Evolutionary conservation across 2,113 vertebrate species (phyloP).

Genomic region (Anser cygnoides): DNA sequence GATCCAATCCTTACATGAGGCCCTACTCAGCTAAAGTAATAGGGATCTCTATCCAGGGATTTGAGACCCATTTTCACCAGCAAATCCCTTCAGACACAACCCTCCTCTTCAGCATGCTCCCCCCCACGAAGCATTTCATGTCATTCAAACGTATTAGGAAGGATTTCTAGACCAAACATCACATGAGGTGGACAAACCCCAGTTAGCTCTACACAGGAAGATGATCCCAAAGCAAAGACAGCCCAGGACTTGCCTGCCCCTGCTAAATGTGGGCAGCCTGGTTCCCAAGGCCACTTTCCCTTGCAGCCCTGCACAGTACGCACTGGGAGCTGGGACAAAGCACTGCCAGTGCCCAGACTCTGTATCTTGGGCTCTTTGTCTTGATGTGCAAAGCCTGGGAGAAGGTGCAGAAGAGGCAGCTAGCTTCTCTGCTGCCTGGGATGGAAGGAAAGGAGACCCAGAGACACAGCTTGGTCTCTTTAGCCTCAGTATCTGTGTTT

Average conservation of each 20-base stretch:
- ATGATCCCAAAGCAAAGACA: background rate
- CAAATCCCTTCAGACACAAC: background rate
- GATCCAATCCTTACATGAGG: background rate
- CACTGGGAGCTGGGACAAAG: background rate
- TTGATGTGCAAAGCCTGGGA: background rate
- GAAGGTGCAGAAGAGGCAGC: background rate
- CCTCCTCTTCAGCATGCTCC: background rate
- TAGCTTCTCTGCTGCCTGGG: background rate
- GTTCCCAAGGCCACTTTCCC: accelerated
- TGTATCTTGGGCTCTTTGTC: accelerated
- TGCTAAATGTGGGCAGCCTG: accelerated
- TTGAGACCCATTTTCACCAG: background rate
- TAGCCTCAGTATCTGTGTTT: background rate
- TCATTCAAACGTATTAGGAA: background rate
- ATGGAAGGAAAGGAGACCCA: background rate
- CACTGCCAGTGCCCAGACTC: background rate
- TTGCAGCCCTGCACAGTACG: background rate
- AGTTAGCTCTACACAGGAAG: background rate
- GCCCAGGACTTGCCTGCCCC: background rate
- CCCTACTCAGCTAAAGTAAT: background rate
- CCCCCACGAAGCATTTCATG: background rate
- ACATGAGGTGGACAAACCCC: background rate
- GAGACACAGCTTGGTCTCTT: background rate
- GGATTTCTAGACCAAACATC: background rate
- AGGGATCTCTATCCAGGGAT: background rate